These are phyloP conservation scores for Corythaixoides concolor DNA, from an alignment of 2,113 vertebrate species.

Conservation along the genomic window DNA sequence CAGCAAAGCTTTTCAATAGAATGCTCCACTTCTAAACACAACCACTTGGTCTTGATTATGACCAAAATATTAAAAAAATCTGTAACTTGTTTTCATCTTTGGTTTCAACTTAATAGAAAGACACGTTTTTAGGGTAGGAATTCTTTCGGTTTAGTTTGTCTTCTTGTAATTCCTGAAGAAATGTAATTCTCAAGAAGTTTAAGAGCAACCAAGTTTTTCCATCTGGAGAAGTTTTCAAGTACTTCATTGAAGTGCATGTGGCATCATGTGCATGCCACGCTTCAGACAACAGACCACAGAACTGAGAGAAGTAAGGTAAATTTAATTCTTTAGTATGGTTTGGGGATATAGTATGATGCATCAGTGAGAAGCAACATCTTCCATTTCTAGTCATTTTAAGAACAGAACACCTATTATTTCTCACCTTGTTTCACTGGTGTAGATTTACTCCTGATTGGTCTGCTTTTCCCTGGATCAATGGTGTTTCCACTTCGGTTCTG, in stretches of 20 bases:
- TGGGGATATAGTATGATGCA: not conserved
- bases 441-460: conserved; percentile 78
- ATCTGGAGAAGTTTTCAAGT: not conserved
- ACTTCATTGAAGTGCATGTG: not conserved
- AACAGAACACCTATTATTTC: not conserved
- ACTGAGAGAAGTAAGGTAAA: not conserved
- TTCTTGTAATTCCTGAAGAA: not conserved
- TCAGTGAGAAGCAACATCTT: not conserved
- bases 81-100: not conserved
- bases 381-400: not conserved
- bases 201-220: not conserved
- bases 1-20: not conserved
- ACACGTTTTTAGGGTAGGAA: not conserved
- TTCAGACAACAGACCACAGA: not conserved
- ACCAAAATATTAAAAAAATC: not conserved
- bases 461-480: conserved; percentile 69
- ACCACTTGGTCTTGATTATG: not conserved
- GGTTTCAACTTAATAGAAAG: not conserved
- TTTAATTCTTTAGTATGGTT: not conserved
- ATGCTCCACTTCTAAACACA: not conserved
- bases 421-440: conserved; percentile 81
- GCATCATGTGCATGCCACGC: not conserved
- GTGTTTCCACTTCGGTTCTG: conserved; percentile 70
- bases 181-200: not conserved
- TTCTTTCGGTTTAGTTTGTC: not conserved